Evolutionary conservation across 2,888 invertebrate species (phyloP), one percentile per base, ranked within the genome.

Genomic region (Tinea trinotella): DNA sequence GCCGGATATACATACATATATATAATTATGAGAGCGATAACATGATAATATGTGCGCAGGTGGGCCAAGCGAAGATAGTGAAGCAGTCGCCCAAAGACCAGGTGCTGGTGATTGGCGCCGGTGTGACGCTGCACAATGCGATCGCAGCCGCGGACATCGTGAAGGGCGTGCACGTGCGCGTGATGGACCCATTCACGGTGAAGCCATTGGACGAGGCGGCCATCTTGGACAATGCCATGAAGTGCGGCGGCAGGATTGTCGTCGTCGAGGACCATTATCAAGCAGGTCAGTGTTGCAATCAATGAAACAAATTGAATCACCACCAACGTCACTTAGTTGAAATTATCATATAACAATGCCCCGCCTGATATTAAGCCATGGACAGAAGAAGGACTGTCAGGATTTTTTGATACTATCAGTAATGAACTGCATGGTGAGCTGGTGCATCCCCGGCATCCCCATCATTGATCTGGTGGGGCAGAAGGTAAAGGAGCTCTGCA

Each of bases 191-290:
- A 4, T 99, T 98, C 87, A 98, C 98, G 7, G 85, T 99, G 57
- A 99, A 99, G 82, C 99, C 99, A 0, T 84, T 99, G 61, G 99
- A 99, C 81, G 89, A 87, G 54, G 90, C 89, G 0, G 88, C 91
- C 1, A 90, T 99, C 36, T 74, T 92, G 36, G 82, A 87, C 53
- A 91, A 95, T 73, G 98, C 96, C 1, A 87, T 88, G 58, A 92
- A 92, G 54, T 92, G 90, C 55, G 93, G 93, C 5, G 97, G 97
- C 1, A 87, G 91, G 7, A 90, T 99, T 55, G 74, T 99, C 52
- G 96, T 97, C 30, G 97, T 98, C 0, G 99, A 99, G 77, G 99
- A 99, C 75, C 99, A 99, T 79, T 99, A 99, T 76, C 91, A 93
- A 60, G 95, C 95, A 76, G 98, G 92, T 91, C 48, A 58, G 71